Evolutionary conservation across 2,888 invertebrate species (phyloP).

Genomic region (Troides oblongomaculatus): DNA sequence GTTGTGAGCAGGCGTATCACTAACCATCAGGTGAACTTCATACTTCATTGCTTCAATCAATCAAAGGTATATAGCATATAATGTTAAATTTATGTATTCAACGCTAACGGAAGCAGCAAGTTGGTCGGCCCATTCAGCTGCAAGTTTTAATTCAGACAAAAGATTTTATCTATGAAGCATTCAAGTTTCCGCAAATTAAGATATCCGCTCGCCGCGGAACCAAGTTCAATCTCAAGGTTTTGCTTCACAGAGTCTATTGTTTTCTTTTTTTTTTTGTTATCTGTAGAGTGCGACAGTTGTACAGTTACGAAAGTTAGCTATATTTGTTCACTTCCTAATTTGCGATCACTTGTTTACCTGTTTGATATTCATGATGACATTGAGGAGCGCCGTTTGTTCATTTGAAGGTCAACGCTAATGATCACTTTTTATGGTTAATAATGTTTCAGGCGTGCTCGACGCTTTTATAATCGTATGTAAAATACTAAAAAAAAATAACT

Average conservation of each 20-base stretch:
- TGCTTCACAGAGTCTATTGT: constrained; percentile 19
- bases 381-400: not conserved
- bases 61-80: not conserved
- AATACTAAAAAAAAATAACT: not conserved
- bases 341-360: constrained; percentile 2
- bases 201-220: constrained; percentile 10
- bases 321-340: constrained; percentile 12
- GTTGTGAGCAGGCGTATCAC: too few species aligned
- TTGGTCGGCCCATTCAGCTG: not conserved
- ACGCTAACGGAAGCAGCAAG: not conserved
- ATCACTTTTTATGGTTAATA: constrained; percentile 1
- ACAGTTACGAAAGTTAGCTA: constrained; percentile 14
- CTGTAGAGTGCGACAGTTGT: constrained; percentile 7
- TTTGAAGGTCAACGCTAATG: not conserved
- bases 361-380: not conserved
- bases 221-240: constrained; percentile 28
- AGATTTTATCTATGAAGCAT: constrained; percentile 17
- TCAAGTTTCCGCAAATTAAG: constrained; percentile 15
- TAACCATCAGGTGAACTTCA: too few species aligned
- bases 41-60: not conserved
- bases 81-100: not conserved
- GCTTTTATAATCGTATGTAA: not conserved
- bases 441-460: not conserved
- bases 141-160: constrained; percentile 1
- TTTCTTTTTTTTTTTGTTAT: constrained; percentile 18